These are phyloP conservation scores for Ditylenchus dipsaci DNA, from an alignment of 1,140 invertebrate genomes.

Conservation along the genomic window DNA sequence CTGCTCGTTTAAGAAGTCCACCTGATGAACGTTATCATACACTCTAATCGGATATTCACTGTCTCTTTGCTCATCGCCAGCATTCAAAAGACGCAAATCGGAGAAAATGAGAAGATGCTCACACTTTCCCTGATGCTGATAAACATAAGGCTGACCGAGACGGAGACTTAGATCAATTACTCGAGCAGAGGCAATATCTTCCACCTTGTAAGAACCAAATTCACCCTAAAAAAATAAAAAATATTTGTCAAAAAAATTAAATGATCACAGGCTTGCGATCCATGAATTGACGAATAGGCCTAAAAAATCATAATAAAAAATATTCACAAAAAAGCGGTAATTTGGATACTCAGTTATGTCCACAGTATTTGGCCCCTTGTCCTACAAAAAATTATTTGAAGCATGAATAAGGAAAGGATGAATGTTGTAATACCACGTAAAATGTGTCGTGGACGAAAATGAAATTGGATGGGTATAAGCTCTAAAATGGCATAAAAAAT, in stretches of 20 bases:
- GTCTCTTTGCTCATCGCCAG: constrained; percentile 36
- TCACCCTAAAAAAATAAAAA: background rate
- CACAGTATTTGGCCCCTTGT: constrained; percentile 52
- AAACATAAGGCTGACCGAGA: constrained; percentile 60
- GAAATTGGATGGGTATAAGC: constrained; percentile 59
- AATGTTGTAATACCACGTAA: constrained; percentile 50
- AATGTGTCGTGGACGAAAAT: constrained; percentile 61
- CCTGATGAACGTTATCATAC: constrained; percentile 33
- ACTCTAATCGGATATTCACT: constrained; percentile 42
- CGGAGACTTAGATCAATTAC: constrained; percentile 60
- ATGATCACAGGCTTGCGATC: constrained; percentile 31
- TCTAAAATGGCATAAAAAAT: constrained; percentile 48
- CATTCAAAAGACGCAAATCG: constrained; percentile 48
- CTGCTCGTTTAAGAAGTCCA: no score
- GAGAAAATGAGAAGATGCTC: constrained; percentile 61
- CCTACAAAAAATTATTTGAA: constrained; percentile 15
- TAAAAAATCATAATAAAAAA: constrained; percentile 31
- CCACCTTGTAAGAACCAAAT: constrained; percentile 45
- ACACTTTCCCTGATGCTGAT: constrained; percentile 61
- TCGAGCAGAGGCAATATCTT: constrained; percentile 56
- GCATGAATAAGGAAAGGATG: no score
- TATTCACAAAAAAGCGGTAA: background rate
- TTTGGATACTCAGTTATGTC: constrained; percentile 58
- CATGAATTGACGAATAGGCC: constrained; percentile 57
- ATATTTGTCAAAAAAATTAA: no score